A percentile compares a stretch with the other conserved stretches of the same genome.
phyloP scores from a whole-genome alignment of 2,888 invertebrate genomes.

The Mylabris sibirica region DNA sequence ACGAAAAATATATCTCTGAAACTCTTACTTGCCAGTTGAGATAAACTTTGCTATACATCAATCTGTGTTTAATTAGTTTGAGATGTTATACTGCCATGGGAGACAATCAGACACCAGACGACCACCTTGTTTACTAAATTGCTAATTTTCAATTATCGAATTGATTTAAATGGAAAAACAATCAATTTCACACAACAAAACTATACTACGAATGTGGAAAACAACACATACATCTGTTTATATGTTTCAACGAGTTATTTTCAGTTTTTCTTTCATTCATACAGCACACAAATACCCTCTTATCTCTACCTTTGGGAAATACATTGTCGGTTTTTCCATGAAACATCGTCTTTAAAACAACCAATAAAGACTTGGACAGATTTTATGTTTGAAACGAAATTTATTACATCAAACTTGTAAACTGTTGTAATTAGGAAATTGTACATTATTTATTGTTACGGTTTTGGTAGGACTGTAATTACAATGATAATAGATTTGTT shows the following conservation, averaged over 20 bases:
- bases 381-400: background rate
- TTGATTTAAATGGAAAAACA: background rate
- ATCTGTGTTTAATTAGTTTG: constrained; percentile 50
- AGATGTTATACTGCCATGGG: constrained; percentile 37
- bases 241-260: no score
- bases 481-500: background rate
- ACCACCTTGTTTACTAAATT: constrained; percentile 24
- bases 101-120: constrained; percentile 15
- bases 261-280: no score
- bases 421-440: constrained; percentile 9
- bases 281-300: no score
- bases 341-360: no score
- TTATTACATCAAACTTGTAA: background rate
- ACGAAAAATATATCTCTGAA: background rate
- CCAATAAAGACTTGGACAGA: background rate
- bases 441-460: background rate
- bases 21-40: background rate
- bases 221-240: no score
- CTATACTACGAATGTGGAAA: no score
- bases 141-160: constrained; percentile 29
- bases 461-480: background rate
- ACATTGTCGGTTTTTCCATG: no score
- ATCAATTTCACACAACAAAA: background rate
- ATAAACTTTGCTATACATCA: constrained; percentile 14
- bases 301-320: no score